These are phyloP conservation scores for Coreoperca whiteheadi DNA, from an alignment of 2,113 vertebrate genomes.

Conservation along the genomic window DNA sequence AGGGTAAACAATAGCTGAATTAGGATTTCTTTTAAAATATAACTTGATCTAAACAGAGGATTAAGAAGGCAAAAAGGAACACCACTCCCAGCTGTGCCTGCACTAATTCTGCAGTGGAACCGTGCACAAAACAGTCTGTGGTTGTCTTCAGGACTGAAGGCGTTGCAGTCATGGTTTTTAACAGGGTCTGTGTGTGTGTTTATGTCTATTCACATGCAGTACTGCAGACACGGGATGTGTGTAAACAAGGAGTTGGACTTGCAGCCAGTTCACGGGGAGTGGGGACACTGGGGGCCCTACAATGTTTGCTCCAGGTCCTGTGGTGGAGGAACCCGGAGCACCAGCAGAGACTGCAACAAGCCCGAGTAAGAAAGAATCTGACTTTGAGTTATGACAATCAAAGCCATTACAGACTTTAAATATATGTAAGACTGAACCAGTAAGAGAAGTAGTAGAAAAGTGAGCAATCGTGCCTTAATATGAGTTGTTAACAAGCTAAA, in stretches of 20 bases:
- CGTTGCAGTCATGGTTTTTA: conserved; percentile 23
- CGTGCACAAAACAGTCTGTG: conserved; percentile 11
- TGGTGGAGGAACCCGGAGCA: conserved; percentile 94
- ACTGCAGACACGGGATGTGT: conserved; percentile 94
- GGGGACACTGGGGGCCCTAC: conserved; percentile 95
- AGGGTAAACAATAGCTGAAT: conserved; percentile 70
- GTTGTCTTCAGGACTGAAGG: conserved; percentile 28
- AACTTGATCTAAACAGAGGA: conserved; percentile 67
- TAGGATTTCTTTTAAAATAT: conserved; percentile 69
- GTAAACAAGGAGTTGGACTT: conserved; percentile 91
- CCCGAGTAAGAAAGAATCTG: conserved; percentile 89
- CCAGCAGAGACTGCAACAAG: conserved; percentile 90
- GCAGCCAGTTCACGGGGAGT: conserved; percentile 92
- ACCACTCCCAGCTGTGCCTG: conserved; percentile 52
- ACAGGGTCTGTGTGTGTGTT: conserved; percentile 33
- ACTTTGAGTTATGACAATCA: not conserved
- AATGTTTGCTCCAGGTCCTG: conserved; percentile 94
- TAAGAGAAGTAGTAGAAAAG: not conserved
- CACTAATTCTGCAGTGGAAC: conserved; percentile 35
- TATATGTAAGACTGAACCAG: not conserved
- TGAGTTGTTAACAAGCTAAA: conserved; percentile 20
- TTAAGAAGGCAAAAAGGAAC: conserved; percentile 53
- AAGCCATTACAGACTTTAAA: not conserved
- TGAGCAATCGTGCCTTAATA: not conserved
- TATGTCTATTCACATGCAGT: conserved; percentile 80